These are phyloP conservation scores for Cynopterus brachyotis DNA, from an alignment of 2,113 vertebrate species.

Conservation along the genomic window DNA sequence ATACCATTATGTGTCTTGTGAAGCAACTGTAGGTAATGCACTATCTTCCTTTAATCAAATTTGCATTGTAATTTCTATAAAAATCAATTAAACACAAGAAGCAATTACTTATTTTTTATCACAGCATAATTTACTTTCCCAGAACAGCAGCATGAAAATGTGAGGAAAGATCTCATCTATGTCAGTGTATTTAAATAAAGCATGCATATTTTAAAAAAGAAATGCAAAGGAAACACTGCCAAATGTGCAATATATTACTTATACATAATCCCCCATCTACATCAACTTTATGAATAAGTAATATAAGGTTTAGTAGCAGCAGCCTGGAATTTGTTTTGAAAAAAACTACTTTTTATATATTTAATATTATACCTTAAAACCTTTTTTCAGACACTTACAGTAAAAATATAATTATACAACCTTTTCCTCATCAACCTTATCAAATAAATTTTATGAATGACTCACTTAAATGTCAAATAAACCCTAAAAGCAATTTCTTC, in stretches of 20 bases:
- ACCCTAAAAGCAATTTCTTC: neutral
- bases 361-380: slow-evolving; percentile 24
- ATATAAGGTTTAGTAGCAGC: slow-evolving; percentile 3
- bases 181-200: slow-evolving; percentile 66
- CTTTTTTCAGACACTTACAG: neutral
- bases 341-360: neutral
- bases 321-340: neutral
- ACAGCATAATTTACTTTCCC: slow-evolving; percentile 80
- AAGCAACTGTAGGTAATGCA: slow-evolving; percentile 76
- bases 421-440: slow-evolving; percentile 52
- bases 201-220: slow-evolving; percentile 32
- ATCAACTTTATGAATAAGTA: slow-evolving; percentile 42
- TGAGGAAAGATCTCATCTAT: slow-evolving; percentile 61
- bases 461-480: slow-evolving; percentile 21
- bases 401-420: slow-evolving; percentile 37
- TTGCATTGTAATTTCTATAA: slow-evolving; percentile 80
- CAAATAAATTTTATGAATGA: slow-evolving; percentile 47
- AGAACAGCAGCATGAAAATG: slow-evolving; percentile 65
- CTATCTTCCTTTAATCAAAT: slow-evolving; percentile 81
- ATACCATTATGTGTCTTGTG: slow-evolving; percentile 59
- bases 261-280: slow-evolving; percentile 30
- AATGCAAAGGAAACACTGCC: slow-evolving; percentile 46
- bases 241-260: slow-evolving; percentile 47
- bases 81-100: slow-evolving; percentile 82
- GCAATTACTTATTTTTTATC: slow-evolving; percentile 83